Conservation (phyloP, 2,113 vertebrate species). For the Equus przewalskii region DNA sequence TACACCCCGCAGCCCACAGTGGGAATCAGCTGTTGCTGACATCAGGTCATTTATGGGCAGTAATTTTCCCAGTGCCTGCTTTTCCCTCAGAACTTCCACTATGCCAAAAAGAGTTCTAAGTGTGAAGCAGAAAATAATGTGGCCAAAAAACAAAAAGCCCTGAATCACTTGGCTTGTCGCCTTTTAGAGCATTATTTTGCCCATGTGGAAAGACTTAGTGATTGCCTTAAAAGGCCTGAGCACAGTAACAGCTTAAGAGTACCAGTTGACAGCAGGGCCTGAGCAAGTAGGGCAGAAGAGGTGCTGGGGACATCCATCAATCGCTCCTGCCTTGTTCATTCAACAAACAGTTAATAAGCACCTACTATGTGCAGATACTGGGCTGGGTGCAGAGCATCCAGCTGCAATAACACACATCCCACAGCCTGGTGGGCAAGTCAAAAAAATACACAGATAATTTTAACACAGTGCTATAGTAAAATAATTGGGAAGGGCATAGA, state of each 20-base stretch:
- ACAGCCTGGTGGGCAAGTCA: background rate
- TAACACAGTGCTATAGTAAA: background rate
- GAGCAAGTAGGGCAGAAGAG: background rate
- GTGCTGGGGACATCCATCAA: too few relatives aligned
- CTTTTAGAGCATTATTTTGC: background rate
- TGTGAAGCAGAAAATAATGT: slow-evolving; percentile 27
- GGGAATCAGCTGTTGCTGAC: background rate
- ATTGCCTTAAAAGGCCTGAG: background rate
- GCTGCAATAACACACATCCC: background rate
- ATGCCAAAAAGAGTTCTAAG: background rate
- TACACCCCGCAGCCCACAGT: background rate
- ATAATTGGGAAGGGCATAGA: background rate
- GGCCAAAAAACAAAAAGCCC: background rate
- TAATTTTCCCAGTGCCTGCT: background rate
- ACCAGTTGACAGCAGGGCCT: background rate
- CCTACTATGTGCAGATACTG: background rate
- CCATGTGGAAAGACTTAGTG: background rate
- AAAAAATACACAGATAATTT: background rate
- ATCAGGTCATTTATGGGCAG: background rate
- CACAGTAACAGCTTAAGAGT: background rate
- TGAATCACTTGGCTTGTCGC: background rate
- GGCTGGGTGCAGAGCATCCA: background rate
- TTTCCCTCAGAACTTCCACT: background rate
- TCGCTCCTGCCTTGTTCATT: background rate
- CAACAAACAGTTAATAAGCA: background rate